Base-by-base conservation (phyloP, 1,140 invertebrate genomes). In the Neodiprion fabricii region DNA sequence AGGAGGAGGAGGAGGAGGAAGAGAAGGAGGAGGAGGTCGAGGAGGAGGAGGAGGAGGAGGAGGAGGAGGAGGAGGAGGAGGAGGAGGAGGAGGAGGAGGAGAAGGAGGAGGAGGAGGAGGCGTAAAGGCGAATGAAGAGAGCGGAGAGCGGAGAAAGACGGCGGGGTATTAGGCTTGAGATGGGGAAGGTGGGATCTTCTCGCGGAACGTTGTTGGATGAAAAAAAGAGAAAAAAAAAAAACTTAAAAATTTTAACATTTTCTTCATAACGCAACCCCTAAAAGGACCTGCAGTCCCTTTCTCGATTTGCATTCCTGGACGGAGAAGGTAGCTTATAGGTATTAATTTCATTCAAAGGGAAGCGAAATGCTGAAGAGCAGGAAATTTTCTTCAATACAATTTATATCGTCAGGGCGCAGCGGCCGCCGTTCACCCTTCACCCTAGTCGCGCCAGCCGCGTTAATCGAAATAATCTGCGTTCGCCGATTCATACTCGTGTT, bases 171-270 rank as follows among this genome's bases (percentile, higher is more conserved):
- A 69, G 67, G 7, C 21, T 14, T 1, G 28, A 40, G 28, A 40
- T 40, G 5, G 28, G 61, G 61, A 14, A 65, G 17, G 12, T 21
- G 12, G 12, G 4, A 65, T 14, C 17, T 65, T 65, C 61, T 40
- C 28, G 40, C 21, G 12, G 7, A 11, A 8, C 7, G 67, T 7
- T 28, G 21, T 23, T 69, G 12, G 40, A 14, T 17, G 11, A 61
- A 17, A 61, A 17, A 14, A 61, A 61, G 8, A 61, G 9, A 61
- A 61, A 17, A 9, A 61, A 61, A 17, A 61, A 61, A 61, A 61
- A 14, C 53, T 61, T 61, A 17, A 61, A 61, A 61, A 61, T 14
- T 61, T 61, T 61, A 61, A 61, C 53, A 61, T 61, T 61, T 61
- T 61, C 5, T 61, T 61, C 11, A 61, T 61, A 61, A 7, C 53